Percentiles rank a stretch among this genome's conserved stretches.
Conservation (phyloP, 2,113 vertebrate species). For the Paracanthobrama guichenoti region DNA sequence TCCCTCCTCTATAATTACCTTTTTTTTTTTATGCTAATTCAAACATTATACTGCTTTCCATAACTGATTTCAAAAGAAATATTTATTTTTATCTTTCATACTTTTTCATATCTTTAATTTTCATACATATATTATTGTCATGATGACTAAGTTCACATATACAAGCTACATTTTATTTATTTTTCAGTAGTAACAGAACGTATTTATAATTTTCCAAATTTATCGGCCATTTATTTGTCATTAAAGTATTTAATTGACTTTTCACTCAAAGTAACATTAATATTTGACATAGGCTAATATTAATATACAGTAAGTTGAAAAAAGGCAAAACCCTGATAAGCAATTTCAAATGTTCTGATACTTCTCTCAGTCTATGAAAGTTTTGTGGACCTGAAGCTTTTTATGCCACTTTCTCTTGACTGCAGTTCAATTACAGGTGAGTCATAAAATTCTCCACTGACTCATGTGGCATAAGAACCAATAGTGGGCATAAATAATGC, state of each 20-base stretch:
- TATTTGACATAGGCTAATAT: neutral
- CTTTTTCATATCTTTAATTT: no score
- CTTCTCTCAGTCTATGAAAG: neutral
- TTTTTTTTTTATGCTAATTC: neutral
- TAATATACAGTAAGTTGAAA: neutral
- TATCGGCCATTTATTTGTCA: neutral
- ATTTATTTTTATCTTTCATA: no score
- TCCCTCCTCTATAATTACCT: neutral
- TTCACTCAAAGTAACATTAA: neutral
- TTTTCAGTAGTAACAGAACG: neutral
- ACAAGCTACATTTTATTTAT: neutral
- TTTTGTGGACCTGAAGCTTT: constrained; percentile 9
- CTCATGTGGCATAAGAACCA: constrained; percentile 52
- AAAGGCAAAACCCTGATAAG: neutral
- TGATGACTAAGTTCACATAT: neutral
- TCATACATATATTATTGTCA: neutral
- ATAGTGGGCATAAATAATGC: constrained; percentile 58
- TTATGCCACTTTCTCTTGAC: constrained; percentile 38
- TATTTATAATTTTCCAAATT: neutral
- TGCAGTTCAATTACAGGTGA: constrained; percentile 48
- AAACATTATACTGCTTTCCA: neutral
- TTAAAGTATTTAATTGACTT: neutral
- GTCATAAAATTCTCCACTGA: constrained; percentile 51
- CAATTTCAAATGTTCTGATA: neutral
- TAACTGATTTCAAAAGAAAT: neutral